Evolutionary conservation across 92 coral and sea anemone genomes (phyloP), one percentile per base, ranked within the genome.

Genomic region (Porites cylindrica): DNA sequence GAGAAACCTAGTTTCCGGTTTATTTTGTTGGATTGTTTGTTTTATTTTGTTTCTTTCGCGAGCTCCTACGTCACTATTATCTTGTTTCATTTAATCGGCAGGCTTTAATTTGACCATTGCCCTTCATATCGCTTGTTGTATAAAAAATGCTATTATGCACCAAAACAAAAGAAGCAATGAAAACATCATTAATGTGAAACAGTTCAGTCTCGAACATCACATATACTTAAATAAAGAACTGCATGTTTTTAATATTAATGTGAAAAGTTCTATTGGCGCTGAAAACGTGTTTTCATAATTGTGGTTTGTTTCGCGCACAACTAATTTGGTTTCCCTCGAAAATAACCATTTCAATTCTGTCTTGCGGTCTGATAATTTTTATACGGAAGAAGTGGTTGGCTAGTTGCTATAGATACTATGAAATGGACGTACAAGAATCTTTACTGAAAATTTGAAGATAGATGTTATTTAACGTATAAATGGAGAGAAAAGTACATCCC

Each of bases 401-500:
- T 38, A 38, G 81, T 77, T 60, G 69, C 23, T 26, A 77, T 77
- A 77, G 81, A 1, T 47, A 59, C 68, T 58, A 21, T 77, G n/a
- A 51, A 24, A 1, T 0, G 69, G 54, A 16, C 16, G 8, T 24
- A 7, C 10, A 12, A 9, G 10, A 18, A 7, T 16, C 1, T 4
- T n/a, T n/a, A 3, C 51, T 19, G 26, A 7, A 32, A 70, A 70
- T 1, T 29, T 26, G 9, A 12, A 19, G 21, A 4, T 7, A 8
- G 14, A 17, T 7, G 60, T 51, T 78, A 32, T 67, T 4, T 14
- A 68, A 70, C 12, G 70, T 20, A 38, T 43, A 47, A 6, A 81
- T 81, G 86, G 73, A 73, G 62, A 72, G 29, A 20, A 73, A 83
- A 83, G 63, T 83, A 23, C 72, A 73, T 65, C 87, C 87, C 3